Conservation (phyloP, 2,888 invertebrate species). For the Sturmia bella region DNA sequence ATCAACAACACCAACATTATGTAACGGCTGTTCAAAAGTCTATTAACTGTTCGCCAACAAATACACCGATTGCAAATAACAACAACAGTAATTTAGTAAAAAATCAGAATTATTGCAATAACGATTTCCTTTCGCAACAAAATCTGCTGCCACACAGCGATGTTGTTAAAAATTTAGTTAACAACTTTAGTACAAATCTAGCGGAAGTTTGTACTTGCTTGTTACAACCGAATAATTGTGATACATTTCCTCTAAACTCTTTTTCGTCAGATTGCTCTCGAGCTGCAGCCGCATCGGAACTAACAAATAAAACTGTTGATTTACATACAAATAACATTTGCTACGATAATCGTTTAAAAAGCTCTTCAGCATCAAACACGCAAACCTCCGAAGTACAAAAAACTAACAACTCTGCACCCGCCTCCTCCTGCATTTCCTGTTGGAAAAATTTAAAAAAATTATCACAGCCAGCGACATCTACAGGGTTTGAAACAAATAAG, state of each 20-base stretch:
- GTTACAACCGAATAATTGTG: constrained; percentile 32
- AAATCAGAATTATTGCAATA: constrained; percentile 49
- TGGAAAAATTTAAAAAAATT: constrained; percentile 59
- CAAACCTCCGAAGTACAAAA: not conserved
- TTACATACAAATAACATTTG: not conserved
- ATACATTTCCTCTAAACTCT: constrained; percentile 31
- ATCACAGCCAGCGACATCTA: constrained; percentile 25
- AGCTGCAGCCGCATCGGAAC: constrained; percentile 5
- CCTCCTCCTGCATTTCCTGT: constrained; percentile 39
- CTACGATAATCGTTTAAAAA: constrained; percentile 15
- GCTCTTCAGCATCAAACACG: not conserved
- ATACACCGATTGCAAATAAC: constrained; percentile 33
- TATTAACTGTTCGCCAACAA: constrained; percentile 38
- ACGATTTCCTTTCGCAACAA: constrained; percentile 23
- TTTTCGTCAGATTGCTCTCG: constrained; percentile 17
- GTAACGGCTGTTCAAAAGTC: constrained; percentile 36
- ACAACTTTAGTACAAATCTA: constrained; percentile 19
- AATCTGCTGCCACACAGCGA: constrained; percentile 30
- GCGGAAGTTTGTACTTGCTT: constrained; percentile 45
- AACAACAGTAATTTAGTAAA: constrained; percentile 53
- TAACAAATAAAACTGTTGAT: constrained; percentile 8
- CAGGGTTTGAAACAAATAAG: constrained; percentile 30
- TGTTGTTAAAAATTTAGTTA: constrained; percentile 8
- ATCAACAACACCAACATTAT: constrained; percentile 49
- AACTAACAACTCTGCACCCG: not conserved